These are phyloP conservation scores for Melitaea cinxia DNA, from an alignment of 1,140 invertebrate species.

Conservation along the genomic window DNA sequence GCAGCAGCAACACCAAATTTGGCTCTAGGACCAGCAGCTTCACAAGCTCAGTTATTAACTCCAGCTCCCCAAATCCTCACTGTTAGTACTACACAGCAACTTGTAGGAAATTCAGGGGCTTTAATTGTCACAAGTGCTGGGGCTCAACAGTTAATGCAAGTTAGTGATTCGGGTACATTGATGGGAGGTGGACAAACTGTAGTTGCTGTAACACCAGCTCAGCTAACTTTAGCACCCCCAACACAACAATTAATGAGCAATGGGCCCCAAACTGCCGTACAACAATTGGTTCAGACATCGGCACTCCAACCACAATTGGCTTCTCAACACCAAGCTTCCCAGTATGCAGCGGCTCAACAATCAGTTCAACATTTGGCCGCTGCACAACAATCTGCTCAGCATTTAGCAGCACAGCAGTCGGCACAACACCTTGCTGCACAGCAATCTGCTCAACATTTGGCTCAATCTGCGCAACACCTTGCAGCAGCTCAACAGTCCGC, in stretches of 20 bases:
- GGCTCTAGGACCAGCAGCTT: slow-evolving; percentile 68
- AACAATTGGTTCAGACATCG: slow-evolving; percentile 72
- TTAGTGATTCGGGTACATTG: slow-evolving; percentile 72
- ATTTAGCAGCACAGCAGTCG: slow-evolving; percentile 65
- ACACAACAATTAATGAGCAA: slow-evolving; percentile 69
- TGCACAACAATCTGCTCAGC: slow-evolving; percentile 65
- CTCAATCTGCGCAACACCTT: slow-evolving; percentile 60
- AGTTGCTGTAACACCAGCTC: slow-evolving; percentile 72
- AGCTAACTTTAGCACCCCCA: slow-evolving; percentile 68
- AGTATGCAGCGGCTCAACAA: slow-evolving; percentile 67
- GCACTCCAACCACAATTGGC: slow-evolving; percentile 64
- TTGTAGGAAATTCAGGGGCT: slow-evolving; percentile 73
- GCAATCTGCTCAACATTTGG: slow-evolving; percentile 61
- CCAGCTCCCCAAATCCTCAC: slow-evolving; percentile 74
- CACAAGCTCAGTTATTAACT: slow-evolving; percentile 69
- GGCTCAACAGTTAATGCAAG: slow-evolving; percentile 76
- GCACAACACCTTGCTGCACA: slow-evolving; percentile 66
- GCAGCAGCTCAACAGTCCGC: slow-evolving; percentile 63
- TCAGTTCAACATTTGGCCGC: slow-evolving; percentile 67
- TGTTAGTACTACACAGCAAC: slow-evolving; percentile 74
- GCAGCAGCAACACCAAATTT: slow-evolving; percentile 67
- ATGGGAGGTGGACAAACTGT: slow-evolving; percentile 76
- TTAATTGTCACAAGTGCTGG: slow-evolving; percentile 77
- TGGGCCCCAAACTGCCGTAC: slow-evolving; percentile 65
- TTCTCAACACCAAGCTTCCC: slow-evolving; percentile 65